Base-by-base conservation (phyloP, 2,888 invertebrate genomes). In the Cheilosia vulpina region DNA sequence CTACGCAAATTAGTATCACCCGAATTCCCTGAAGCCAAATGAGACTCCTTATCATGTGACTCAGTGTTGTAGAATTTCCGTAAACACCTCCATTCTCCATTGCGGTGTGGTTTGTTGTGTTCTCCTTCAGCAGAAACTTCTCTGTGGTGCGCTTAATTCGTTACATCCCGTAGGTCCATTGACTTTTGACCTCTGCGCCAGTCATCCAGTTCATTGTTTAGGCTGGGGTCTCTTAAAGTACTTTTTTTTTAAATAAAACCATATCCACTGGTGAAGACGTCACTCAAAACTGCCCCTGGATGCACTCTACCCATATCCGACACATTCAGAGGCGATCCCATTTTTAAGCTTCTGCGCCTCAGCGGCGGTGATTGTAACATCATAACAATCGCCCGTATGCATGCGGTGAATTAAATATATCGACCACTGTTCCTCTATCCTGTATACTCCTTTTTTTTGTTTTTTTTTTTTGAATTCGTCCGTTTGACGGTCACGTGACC, bases 401-500 rank as follows among this genome's bases (percentile, higher is more conserved):
- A 85, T 66, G 80, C 50, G 80, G 80, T 38, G 66, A 85, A 80
- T 85, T 80, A 80, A 85, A 80, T 76, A 76, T 72, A 85, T 85
- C 85, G 76, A 81, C 85, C 80, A 72, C 57, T 68, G 55, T 71
- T 60, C 38, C 52, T 65, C 47, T 45, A 66, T 73, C 62, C 57
- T 34, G 38, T 31, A 38, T 27, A 31, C 34, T 53, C 60, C 68
- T 73, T 63, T 60, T 77, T 85, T 24, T 52, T 24, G 4, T 52
- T 24, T 52, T 24, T 50, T 4, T 50, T 50, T 50, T 15, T 24
- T 87, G 85, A 73, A 90, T 87, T 90, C 90, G 90, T 90, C 90
- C 91, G 90, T 91, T 92, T 91, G 91, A 90, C 91, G 92, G 92
- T 91, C 92, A 92, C 92, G 92, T 92, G 92, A 92, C 92, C 92